A percentile compares a stretch with the other conserved stretches of the same genome.
phyloP scores from a whole-genome alignment of 2,888 invertebrate genomes.

The Scaptomyza parva region DNA sequence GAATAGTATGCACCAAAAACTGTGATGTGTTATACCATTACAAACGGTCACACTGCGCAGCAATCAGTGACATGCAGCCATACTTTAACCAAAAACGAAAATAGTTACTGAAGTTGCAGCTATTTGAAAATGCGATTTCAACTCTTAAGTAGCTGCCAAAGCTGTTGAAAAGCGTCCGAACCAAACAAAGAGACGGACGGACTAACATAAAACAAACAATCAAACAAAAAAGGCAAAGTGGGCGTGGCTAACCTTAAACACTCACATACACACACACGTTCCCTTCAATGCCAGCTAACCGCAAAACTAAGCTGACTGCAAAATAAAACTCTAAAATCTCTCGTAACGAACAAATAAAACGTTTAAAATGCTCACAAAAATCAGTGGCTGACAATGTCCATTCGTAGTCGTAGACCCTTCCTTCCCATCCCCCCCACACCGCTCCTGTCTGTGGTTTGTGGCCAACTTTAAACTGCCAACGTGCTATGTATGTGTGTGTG shows the following conservation, averaged over 20 bases:
- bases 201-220: slow-evolving; percentile 1
- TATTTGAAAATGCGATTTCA: slow-evolving; percentile 10
- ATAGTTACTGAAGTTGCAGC: background rate
- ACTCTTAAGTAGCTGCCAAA: slow-evolving; percentile 61
- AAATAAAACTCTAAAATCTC: slow-evolving; percentile 59
- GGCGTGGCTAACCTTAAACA: slow-evolving; percentile 28
- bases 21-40: background rate
- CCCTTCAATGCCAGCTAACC: slow-evolving; percentile 32
- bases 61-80: slow-evolving; percentile 24
- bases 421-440: background rate
- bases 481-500: slow-evolving; percentile 28
- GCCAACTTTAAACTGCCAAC: slow-evolving; percentile 72
- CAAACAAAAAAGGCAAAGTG: slow-evolving; percentile 23
- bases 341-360: slow-evolving; percentile 71
- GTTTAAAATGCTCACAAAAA: slow-evolving; percentile 73
- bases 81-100: slow-evolving; percentile 30
- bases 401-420: background rate
- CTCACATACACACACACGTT: slow-evolving; percentile 5
- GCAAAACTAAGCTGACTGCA: slow-evolving; percentile 71
- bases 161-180: slow-evolving; percentile 53
- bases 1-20: slow-evolving; percentile 21
- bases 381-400: slow-evolving; percentile 78
- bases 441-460: slow-evolving; percentile 64
- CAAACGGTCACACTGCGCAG: slow-evolving; percentile 23
- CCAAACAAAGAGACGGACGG: slow-evolving; percentile 20